Base-by-base conservation (phyloP, 2,797 vertebrate species). In the Pantherophis alleghaniensis region DNA sequence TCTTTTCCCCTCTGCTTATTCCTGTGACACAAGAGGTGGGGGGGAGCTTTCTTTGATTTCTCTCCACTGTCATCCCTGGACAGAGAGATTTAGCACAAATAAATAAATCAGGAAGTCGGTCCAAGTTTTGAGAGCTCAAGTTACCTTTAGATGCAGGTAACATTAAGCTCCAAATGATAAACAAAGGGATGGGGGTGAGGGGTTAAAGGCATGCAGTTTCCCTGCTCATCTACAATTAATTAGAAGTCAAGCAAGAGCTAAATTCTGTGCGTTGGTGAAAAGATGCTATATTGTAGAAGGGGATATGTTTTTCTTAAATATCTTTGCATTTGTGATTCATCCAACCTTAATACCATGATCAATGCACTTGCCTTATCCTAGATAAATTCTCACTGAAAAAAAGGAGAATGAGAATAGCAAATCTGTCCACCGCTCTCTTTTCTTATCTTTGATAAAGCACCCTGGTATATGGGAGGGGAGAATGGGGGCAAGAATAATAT, bases 111-210 rank as follows among this genome's bases (percentile, higher is more conserved):
- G 47, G 69, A 88, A 92, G 51, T 24, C 5, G 22, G 18, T 91
- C 92, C 90, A 57, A 83, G 74, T 92, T 66, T 90, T 89, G 87
- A 66, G 79, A 91, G 92, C 51, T 91, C 57, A 66, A 53, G 90
- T 91, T 89, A 74, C 91, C 86, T 96, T 90, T 66, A 92, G 95
- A 92, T 22, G 11, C 92, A 59, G 69, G 74, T 91, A 47, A 56
- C 94, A 56, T n/a, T 90, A 93, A 90, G 37, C 66, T 47, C 57
- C 22, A 94, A 95, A 94, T 95, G 91, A 95, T 95, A 91, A 92
- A 88, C 47, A 14, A 89, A 56, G 53, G 90, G 5, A 47, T 47
- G 74, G 18, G 37, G 0, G 47, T 66, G 61, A 9, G 90, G 91
- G 94, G 93, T 88, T n/a, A 89, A 16, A 47, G 74, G 86, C 5